Base-by-base conservation (phyloP, 1,140 invertebrate species). In the Psix sp. region DNA sequence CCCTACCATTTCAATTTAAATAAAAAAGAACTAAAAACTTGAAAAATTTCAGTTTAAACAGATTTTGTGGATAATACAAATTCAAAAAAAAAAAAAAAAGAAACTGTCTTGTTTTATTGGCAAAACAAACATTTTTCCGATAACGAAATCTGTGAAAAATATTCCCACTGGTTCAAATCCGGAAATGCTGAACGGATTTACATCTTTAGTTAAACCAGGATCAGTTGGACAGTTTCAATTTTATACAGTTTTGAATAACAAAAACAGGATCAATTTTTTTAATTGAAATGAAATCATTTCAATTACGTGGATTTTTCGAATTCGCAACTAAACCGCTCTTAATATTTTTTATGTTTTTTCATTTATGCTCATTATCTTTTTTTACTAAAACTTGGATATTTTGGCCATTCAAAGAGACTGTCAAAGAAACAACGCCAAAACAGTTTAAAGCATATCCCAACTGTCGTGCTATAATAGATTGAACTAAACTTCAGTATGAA, bases 231-330 rank as follows among this genome's bases (percentile, higher is more conserved):
- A 56, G 39, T 17, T 26, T 11, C 0, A 1, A 5, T 42, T 7
- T 42, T 43, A 33, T 21, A 56, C 20, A 15, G 20, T 43, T 16
- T n/a, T 56, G 17, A 56, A 43, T 40, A n/a, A 2, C n/a, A 24
- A 54, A 33, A 21, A 56, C 29, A 42, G 39, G 16, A 17, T 54
- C 10, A 16, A 43, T 13, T 11, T 56, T n/a, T 45, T 45, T 17
- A 2, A 57, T 57, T 40, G 45, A 57, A 26, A 57, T 45, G 54
- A 57, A 57, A 24, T 10, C 38, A 48, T 43, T 16, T 31, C 56
- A 11, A 4, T 48, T 17, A 11, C 56, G 1, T 46, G 42, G 7
- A 59, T 39, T 9, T 59, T 59, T 59, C 6, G 13, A 48, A 48
- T 59, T 11, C 29, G 21, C 11, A 59, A 38, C 46, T 3, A 38